Evolutionary conservation across 2,888 invertebrate genomes (phyloP), one percentile per base, ranked within the genome.

Genomic region (Ochropleura plecta): DNA sequence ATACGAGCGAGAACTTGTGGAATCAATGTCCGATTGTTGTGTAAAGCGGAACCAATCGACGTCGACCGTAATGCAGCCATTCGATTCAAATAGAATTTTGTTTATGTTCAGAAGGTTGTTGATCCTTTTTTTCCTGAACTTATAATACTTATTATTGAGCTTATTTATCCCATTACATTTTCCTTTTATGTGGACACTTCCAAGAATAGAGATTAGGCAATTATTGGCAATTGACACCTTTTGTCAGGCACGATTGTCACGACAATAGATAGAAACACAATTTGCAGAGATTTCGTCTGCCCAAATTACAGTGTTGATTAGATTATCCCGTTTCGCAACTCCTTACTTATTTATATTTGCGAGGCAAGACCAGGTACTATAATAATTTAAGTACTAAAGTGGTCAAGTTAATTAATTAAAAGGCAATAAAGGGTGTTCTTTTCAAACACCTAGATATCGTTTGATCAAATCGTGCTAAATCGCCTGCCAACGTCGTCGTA

Each of bases 21-120:
- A 79, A 81, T 77, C 83, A 73, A 76, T 79, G 65, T 77, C 55
- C 85, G 86, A 90, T 89, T 89, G 88, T 89, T 87, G 88, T 88
- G 86, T 87, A 86, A 89, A 90, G 90, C 90, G 91, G 89, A 91
- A 91, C 91, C 88, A 89, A 91, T 91, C 76, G 79, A 70, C 86
- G 83, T 79, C 74, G 78, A 82, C 64, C 84, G 85, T 86, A 85
- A 84, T 89, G 87, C 83, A 84, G 85, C 87, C 86, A 84, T 86
- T 90, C 84, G 88, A 90, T 91, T 88, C 76, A 90, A 91, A 90
- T 89, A 90, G 87, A 90, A 86, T 89, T 91, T 88, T 88, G 86
- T 90, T 90, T 90, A 88, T 86, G 85, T 86, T 88, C 83, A 83
- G 77, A 86, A 89, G 88, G 89, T 86, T 89, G 83, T 89, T 87